Evolutionary conservation across 2,888 invertebrate species (phyloP).

Genomic region (Coecobrya sp.): DNA sequence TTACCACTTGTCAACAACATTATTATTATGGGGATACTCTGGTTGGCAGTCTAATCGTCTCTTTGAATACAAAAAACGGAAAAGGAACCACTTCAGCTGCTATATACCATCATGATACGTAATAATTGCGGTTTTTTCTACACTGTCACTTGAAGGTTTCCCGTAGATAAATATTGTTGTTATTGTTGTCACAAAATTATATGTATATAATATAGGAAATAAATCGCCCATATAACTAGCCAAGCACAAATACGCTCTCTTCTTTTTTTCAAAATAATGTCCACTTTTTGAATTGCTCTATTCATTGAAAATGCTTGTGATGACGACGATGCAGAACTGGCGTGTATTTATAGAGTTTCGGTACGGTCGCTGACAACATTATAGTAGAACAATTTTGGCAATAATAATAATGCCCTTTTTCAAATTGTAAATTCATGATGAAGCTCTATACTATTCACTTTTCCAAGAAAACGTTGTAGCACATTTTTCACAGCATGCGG

Average conservation of each 20-base stretch:
- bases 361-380: conserved; percentile 57
- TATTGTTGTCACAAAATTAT: conserved; percentile 54
- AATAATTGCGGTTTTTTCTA: conserved; percentile 31
- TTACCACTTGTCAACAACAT: conserved; percentile 18
- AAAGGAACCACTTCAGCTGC: conserved; percentile 30
- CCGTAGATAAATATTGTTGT: conserved; percentile 4
- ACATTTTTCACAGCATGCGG: conserved; percentile 69
- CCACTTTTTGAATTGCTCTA: conserved; percentile 7
- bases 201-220: background rate
- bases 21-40: background rate
- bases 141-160: conserved; percentile 47
- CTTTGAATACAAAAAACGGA: conserved; percentile 16
- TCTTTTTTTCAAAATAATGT: conserved; percentile 10
- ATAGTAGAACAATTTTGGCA: conserved; percentile 40
- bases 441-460: conserved; percentile 1
- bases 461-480: conserved; percentile 60
- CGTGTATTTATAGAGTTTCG: conserved; percentile 59
- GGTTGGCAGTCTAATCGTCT: background rate
- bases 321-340: background rate
- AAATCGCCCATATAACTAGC: background rate
- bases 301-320: conserved; percentile 21
- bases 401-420: conserved; percentile 31
- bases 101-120: conserved; percentile 2
- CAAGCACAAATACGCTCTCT: conserved; percentile 27
- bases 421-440: conserved; percentile 69